Evolutionary conservation across 2,888 invertebrate genomes (phyloP).

Genomic region (Melieria omissa): DNA sequence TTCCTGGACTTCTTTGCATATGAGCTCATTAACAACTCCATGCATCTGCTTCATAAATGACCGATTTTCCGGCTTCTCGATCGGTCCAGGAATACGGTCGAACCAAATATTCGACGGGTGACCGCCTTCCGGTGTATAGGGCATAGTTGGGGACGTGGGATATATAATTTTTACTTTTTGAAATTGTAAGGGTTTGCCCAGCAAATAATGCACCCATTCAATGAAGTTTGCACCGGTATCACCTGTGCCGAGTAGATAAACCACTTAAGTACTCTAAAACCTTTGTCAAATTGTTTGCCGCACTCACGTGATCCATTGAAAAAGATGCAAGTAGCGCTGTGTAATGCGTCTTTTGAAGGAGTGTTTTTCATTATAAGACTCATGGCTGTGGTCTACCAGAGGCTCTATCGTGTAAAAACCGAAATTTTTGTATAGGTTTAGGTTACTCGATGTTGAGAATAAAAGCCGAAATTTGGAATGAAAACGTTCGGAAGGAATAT

Average conservation of each 20-base stretch:
- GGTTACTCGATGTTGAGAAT: too few species aligned
- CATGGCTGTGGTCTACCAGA: too few species aligned
- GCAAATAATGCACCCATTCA: conserved; percentile 72
- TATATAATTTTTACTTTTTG: conserved; percentile 81
- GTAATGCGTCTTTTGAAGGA: too few species aligned
- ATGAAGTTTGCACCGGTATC: conserved; percentile 72
- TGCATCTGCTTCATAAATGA: conserved; percentile 59
- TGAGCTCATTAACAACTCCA: conserved; percentile 72
- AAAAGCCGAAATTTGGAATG: too few species aligned
- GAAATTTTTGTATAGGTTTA: too few species aligned
- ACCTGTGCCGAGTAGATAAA: conserved; percentile 67
- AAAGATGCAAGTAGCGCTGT: too few species aligned
- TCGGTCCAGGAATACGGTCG: conserved; percentile 74
- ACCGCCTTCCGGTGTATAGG: conserved; percentile 69
- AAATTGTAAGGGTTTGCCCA: conserved; percentile 72
- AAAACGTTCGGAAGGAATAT: too few species aligned
- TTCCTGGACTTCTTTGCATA: conserved; percentile 73
- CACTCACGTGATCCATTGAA: too few species aligned
- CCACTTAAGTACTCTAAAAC: not conserved
- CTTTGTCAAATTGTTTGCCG: too few species aligned
- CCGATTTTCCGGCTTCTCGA: conserved; percentile 58
- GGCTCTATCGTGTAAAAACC: too few species aligned
- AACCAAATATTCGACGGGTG: conserved; percentile 79
- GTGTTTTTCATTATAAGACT: too few species aligned
- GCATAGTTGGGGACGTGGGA: conserved; percentile 81